Conservation (phyloP, 2,797 vertebrate genomes). For the Diplodus puntazzo region DNA sequence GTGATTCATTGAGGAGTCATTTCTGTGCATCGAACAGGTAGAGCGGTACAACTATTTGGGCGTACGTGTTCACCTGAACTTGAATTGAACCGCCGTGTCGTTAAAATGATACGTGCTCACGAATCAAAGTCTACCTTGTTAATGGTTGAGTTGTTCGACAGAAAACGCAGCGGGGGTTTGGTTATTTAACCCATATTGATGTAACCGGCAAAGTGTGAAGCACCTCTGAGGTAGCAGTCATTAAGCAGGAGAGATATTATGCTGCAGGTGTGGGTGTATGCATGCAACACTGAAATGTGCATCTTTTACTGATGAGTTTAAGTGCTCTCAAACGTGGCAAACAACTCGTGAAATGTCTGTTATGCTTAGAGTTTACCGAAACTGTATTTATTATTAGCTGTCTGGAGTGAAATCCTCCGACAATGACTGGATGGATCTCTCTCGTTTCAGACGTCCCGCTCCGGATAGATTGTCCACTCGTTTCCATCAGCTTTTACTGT, state of each 20-base stretch:
- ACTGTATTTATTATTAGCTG: neutral
- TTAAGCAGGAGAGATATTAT: conserved; percentile 19
- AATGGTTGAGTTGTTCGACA: conserved; percentile 10
- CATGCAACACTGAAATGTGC: neutral
- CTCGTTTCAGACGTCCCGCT: neutral
- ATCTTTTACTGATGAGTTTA: conserved; percentile 13
- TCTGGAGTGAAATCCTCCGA: neutral
- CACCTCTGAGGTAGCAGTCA: neutral
- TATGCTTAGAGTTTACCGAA: neutral
- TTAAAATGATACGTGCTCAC: neutral
- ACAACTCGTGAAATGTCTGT: neutral
- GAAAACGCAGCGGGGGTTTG: neutral
- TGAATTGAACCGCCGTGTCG: conserved; percentile 4
- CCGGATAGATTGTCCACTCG: too few species aligned
- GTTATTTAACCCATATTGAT: conserved; percentile 35
- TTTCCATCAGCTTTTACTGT: too few species aligned
- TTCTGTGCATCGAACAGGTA: conserved; percentile 35
- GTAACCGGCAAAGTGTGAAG: conserved; percentile 14
- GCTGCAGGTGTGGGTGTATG: conserved; percentile 17
- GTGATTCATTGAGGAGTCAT: conserved; percentile 51
- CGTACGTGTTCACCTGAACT: conserved; percentile 17
- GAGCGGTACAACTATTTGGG: conserved; percentile 15
- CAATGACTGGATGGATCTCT: neutral
- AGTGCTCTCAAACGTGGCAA: neutral
- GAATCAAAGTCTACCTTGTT: conserved; percentile 17